Conservation (phyloP, 2,113 vertebrate species). For the Recurvirostra avosetta region DNA sequence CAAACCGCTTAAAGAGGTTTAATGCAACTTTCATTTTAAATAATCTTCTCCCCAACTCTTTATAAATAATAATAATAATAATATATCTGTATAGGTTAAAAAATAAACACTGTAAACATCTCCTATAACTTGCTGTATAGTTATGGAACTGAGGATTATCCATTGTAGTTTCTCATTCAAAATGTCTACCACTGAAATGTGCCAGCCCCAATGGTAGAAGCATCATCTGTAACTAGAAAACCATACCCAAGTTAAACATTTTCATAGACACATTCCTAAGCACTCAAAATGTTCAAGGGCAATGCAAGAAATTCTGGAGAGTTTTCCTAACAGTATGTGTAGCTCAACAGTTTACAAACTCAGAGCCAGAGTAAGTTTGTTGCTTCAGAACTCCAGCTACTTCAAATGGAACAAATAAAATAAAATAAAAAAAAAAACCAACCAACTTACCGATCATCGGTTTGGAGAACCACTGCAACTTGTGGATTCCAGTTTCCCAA, state of each 20-base stretch:
- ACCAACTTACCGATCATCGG: constrained; percentile 72
- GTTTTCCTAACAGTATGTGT: background rate
- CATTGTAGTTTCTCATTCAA: background rate
- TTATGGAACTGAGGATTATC: background rate
- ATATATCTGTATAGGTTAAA: background rate
- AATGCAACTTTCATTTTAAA: background rate
- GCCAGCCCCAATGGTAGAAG: background rate
- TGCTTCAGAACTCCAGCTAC: background rate
- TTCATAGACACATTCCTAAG: background rate
- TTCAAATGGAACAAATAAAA: background rate
- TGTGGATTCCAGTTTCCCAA: constrained; percentile 89
- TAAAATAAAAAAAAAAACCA: background rate
- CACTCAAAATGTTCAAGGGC: background rate
- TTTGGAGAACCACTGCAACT: constrained; percentile 79
- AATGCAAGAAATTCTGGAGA: background rate
- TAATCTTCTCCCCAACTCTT: background rate
- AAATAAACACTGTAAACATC: background rate
- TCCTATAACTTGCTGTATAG: background rate
- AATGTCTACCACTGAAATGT: background rate
- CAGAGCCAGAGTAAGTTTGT: background rate
- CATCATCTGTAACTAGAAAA: background rate
- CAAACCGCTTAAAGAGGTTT: background rate
- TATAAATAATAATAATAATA: too few species aligned
- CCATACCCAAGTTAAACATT: background rate
- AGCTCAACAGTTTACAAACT: background rate